Evolutionary conservation across 2,797 vertebrate species (phyloP).

Genomic region (Paramormyrops hopkinsi): DNA sequence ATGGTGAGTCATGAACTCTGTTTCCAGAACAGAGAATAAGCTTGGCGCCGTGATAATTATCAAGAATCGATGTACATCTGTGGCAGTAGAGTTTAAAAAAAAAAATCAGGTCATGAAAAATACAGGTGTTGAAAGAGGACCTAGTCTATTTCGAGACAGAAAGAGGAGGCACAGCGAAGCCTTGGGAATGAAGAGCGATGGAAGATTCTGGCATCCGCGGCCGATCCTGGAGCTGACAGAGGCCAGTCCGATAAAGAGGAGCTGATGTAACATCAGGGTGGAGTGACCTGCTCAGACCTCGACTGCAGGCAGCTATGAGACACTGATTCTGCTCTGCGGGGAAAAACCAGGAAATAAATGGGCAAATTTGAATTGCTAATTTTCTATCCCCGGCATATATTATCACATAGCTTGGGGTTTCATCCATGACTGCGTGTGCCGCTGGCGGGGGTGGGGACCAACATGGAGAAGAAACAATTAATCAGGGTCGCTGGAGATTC

Average conservation of each 20-base stretch:
- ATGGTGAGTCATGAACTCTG: constrained; percentile 2
- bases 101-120: constrained; percentile 50
- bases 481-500: background rate
- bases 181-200: constrained; percentile 21
- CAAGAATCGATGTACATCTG: constrained; percentile 33
- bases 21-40: constrained; percentile 28
- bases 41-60: constrained; percentile 51
- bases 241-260: background rate
- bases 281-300: background rate
- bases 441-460: background rate
- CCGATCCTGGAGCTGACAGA: background rate
- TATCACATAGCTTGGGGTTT: background rate
- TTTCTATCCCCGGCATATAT: background rate
- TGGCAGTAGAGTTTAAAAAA: constrained; percentile 29
- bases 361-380: constrained; percentile 16
- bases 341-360: constrained; percentile 3
- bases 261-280: background rate
- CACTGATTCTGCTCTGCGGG: constrained; percentile 27
- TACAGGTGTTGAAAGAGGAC: constrained; percentile 40
- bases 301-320: constrained; percentile 9
- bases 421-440: background rate
- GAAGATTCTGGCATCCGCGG: background rate
- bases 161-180: constrained; percentile 38
- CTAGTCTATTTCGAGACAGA: constrained; percentile 44
- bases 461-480: background rate